phyloP scores from a whole-genome alignment of 2,888 invertebrate genomes.

The Saturnia japonica region DNA sequence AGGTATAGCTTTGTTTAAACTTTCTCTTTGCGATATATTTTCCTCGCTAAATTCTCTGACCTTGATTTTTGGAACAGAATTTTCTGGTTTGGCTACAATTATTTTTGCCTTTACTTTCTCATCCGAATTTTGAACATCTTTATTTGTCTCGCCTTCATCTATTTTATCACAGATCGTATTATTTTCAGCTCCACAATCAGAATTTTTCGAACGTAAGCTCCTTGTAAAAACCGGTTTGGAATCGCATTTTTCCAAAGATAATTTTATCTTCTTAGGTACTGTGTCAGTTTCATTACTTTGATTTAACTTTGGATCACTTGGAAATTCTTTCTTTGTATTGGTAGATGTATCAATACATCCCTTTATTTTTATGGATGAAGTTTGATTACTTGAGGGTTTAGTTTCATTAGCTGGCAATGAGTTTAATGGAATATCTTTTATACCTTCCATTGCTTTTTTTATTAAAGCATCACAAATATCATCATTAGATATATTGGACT shows the following conservation, averaged over 20 bases:
- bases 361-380: slow-evolving; percentile 27
- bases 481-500: slow-evolving; percentile 73
- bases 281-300: slow-evolving; percentile 29
- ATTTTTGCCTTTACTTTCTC: slow-evolving; percentile 25
- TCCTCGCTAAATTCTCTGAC: neutral
- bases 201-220: slow-evolving; percentile 22
- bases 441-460: slow-evolving; percentile 73
- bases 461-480: slow-evolving; percentile 75
- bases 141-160: slow-evolving; percentile 16
- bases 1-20: slow-evolving; percentile 28
- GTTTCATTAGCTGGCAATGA: slow-evolving; percentile 35
- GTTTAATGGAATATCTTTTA: slow-evolving; percentile 54
- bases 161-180: slow-evolving; percentile 19
- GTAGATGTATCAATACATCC: slow-evolving; percentile 18
- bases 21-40: slow-evolving; percentile 19
- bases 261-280: slow-evolving; percentile 42
- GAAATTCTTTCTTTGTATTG: slow-evolving; percentile 26
- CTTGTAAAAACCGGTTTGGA: slow-evolving; percentile 27
- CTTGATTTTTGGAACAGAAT: slow-evolving; percentile 23
- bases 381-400: slow-evolving; percentile 32
- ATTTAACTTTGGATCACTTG: slow-evolving; percentile 23
- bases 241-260: slow-evolving; percentile 36
- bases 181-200: slow-evolving; percentile 25
- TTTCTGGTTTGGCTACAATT: slow-evolving; percentile 24
- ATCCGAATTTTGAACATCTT: slow-evolving; percentile 24